phyloP scores from a whole-genome alignment of 2,797 vertebrate genomes.

The Chloroceryle inda region DNA sequence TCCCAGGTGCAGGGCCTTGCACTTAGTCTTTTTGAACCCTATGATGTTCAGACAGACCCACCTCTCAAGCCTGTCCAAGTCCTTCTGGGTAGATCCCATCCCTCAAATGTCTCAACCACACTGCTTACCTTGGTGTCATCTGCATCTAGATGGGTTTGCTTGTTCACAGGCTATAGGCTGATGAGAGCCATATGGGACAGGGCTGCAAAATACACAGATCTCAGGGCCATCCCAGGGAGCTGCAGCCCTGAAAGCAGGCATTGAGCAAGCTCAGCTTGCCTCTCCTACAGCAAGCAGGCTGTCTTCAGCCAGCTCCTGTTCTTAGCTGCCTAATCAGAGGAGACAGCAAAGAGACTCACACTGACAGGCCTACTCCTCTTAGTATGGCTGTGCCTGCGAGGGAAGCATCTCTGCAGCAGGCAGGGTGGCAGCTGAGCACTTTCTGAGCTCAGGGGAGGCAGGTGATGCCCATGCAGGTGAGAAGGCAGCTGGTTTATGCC shows the following conservation, averaged over 20 bases:
- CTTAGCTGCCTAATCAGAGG: not conserved
- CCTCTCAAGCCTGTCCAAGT: not conserved
- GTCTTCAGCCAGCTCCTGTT: not conserved
- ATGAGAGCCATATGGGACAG: not conserved
- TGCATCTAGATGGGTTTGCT: not conserved
- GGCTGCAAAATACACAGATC: not conserved
- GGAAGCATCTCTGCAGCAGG: fast-evolving
- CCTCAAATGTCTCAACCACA: not conserved
- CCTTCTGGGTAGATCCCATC: not conserved
- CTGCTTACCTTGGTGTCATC: not conserved
- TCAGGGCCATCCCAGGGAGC: not conserved
- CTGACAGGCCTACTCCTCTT: not conserved
- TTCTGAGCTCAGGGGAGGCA: fast-evolving
- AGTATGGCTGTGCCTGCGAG: fast-evolving
- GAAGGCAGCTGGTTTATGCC: not conserved
- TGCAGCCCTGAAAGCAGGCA: not conserved
- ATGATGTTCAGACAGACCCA: not conserved
- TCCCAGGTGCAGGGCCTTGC: too few relatives aligned
- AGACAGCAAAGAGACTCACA: not conserved
- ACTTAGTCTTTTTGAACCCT: not conserved
- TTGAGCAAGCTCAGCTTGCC: not conserved
- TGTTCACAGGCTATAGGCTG: not conserved
- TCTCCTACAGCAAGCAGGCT: not conserved
- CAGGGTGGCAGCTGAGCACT: fast-evolving
- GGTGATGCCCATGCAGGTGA: not conserved